Evolutionary conservation across 2,797 vertebrate genomes (phyloP).

Genomic region (Cyclopterus lumpus): DNA sequence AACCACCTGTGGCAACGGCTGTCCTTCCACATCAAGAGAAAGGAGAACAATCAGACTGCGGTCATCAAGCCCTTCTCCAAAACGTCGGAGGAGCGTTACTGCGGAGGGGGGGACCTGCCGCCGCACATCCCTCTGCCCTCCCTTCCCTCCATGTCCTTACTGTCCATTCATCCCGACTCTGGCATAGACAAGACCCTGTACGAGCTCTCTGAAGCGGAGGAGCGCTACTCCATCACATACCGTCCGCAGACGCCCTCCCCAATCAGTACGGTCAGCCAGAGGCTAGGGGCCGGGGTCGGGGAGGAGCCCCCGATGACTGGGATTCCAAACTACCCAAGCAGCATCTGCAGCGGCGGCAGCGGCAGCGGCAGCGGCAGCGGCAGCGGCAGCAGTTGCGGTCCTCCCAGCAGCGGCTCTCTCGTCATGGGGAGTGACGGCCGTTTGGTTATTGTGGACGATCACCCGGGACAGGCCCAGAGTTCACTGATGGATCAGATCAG

Average conservation of each 20-base stretch:
- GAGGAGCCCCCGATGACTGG: constrained; percentile 65
- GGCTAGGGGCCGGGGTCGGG: constrained; percentile 56
- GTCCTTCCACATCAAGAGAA: constrained; percentile 96
- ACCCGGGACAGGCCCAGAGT: constrained; percentile 85
- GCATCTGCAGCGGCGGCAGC: constrained; percentile 68
- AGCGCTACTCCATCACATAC: constrained; percentile 87
- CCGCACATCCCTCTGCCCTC: constrained; percentile 76
- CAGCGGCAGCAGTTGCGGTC: constrained; percentile 66
- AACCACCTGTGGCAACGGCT: constrained; percentile 97
- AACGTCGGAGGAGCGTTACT: constrained; percentile 87
- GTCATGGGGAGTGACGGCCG: constrained; percentile 52
- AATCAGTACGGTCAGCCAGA: constrained; percentile 93
- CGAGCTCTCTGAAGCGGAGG: constrained; percentile 89
- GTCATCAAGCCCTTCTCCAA: constrained; percentile 99
- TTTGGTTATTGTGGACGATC: constrained; percentile 51
- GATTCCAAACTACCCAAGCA: constrained; percentile 66
- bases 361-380: constrained; percentile 61
- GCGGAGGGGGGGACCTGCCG: constrained; percentile 73
- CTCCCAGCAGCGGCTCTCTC: constrained; percentile 54
- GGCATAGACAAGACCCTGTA: constrained; percentile 91
- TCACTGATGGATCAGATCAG: constrained; percentile 98
- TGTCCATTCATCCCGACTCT: constrained; percentile 82
- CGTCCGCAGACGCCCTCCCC: constrained; percentile 92
- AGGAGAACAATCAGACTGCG: constrained; percentile 96
- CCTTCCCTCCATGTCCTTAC: constrained; percentile 73